phyloP scores from a whole-genome alignment of 1,140 invertebrate genomes.

The Tachypleus tridentatus region DNA sequence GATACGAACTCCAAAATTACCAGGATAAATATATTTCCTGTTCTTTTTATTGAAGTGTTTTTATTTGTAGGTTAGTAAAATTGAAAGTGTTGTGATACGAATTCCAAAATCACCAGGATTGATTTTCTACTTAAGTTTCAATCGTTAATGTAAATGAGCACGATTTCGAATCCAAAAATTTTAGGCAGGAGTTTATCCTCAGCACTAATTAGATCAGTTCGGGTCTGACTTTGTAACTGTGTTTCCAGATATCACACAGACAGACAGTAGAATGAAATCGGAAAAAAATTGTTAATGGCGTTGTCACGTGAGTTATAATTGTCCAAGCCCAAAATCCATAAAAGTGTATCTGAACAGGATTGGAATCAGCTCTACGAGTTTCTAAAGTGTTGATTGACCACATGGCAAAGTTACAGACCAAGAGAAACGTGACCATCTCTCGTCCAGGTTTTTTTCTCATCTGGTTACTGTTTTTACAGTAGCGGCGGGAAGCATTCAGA shows the following conservation, averaged over 20 bases:
- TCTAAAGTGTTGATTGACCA: conserved; percentile 88
- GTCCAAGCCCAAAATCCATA: conserved; percentile 90
- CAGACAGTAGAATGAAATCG: conserved; percentile 81
- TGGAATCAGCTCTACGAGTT: conserved; percentile 75
- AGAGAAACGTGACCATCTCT: conserved; percentile 77
- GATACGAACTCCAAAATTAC: no score
- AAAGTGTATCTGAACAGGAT: conserved; percentile 82
- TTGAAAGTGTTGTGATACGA: no score
- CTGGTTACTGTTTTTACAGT: conserved; percentile 62
- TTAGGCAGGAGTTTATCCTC: no score
- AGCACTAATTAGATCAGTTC: conserved; percentile 38
- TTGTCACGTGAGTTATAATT: conserved; percentile 88
- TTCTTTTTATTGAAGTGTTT: no score
- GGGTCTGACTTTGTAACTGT: conserved; percentile 85
- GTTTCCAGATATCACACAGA: conserved; percentile 94
- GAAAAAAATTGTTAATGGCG: conserved; percentile 93
- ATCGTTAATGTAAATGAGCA: no score
- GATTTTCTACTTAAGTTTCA: no score
- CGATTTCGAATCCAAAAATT: no score
- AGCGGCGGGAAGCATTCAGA: conserved; percentile 70
- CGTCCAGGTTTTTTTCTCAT: conserved; percentile 68
- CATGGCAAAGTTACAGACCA: conserved; percentile 85
- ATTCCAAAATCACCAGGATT: no score
- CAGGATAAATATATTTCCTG: no score
- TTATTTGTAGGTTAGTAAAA: no score